Percentiles rank a stretch among this genome's conserved stretches.
These are phyloP conservation scores for Larimichthys polyactis DNA, from an alignment of 2,113 vertebrate species.

Conservation along the genomic window DNA sequence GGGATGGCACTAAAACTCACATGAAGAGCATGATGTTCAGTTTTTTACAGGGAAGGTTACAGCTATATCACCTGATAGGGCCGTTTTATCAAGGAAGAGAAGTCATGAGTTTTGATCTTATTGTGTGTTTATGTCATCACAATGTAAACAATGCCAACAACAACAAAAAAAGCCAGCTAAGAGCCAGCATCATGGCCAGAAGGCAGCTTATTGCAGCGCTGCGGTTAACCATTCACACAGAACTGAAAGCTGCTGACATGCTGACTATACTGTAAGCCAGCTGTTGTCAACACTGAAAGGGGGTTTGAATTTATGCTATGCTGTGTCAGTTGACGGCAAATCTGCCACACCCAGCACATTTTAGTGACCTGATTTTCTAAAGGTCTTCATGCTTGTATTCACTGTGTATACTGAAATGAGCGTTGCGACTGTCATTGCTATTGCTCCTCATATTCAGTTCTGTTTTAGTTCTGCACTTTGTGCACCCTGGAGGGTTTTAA, in stretches of 20 bases:
- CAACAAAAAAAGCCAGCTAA: neutral
- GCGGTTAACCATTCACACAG: neutral
- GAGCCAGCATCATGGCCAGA: neutral
- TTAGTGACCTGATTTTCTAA: slow-evolving; percentile 23
- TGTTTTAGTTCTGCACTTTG: neutral
- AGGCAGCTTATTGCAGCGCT: neutral
- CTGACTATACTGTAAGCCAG: slow-evolving; percentile 23
- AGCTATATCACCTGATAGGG: neutral
- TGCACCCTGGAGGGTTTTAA: neutral
- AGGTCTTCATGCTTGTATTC: slow-evolving; percentile 23
- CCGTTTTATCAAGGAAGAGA: neutral
- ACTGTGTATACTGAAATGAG: neutral
- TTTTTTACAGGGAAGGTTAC: neutral
- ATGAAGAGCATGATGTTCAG: neutral
- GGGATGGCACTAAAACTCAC: neutral
- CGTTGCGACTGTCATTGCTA: neutral
- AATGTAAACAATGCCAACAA: neutral
- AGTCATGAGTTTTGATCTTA: neutral
- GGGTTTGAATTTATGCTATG: slow-evolving; percentile 18
- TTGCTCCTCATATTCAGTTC: neutral
- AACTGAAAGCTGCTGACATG: slow-evolving; percentile 34
- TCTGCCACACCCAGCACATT: slow-evolving; percentile 32
- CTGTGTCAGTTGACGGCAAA: slow-evolving; percentile 23
- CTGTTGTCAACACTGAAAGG: slow-evolving; percentile 41
- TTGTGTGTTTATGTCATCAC: neutral